Percentiles rank a stretch among this genome's conserved stretches.
phyloP scores from a whole-genome alignment of 2,797 vertebrate species.

The Percopsis omiscomaycus region DNA sequence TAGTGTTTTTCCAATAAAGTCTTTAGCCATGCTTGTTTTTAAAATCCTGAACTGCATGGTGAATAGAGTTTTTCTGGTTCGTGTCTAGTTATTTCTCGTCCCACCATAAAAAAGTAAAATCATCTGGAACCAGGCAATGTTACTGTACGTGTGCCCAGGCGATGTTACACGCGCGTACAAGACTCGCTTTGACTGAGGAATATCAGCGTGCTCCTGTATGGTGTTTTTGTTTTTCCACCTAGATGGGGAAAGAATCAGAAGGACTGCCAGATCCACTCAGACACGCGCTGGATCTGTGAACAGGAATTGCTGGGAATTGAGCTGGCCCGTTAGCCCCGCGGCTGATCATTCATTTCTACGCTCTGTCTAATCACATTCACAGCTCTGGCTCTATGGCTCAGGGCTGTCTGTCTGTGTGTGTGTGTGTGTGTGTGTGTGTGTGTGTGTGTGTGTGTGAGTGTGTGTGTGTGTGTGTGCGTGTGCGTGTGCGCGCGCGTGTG shows the following conservation, averaged over 20 bases:
- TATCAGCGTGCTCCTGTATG: slow-evolving; percentile 12
- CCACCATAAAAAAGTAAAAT: too few species aligned
- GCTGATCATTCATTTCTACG: slow-evolving; percentile 35
- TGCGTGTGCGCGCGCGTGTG: not conserved
- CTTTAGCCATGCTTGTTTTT: slow-evolving; percentile 1
- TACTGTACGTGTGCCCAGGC: not conserved
- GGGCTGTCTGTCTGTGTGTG: slow-evolving; percentile 1
- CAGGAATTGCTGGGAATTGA: slow-evolving; percentile 23
- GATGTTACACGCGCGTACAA: slow-evolving; percentile 17
- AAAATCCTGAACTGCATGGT: not conserved
- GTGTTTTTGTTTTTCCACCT: slow-evolving; percentile 14
- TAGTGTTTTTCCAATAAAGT: not conserved
- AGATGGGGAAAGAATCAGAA: slow-evolving; percentile 32
- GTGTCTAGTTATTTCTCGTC: too few species aligned
- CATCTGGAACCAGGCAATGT: slow-evolving; percentile 25
- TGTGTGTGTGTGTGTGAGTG: slow-evolving; percentile 9
- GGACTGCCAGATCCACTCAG: slow-evolving; percentile 12
- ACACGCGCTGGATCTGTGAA: slow-evolving; percentile 34
- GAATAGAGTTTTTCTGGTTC: not conserved
- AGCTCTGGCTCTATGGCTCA: slow-evolving; percentile 32
- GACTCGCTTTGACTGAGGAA: slow-evolving; percentile 38
- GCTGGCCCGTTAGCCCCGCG: slow-evolving; percentile 21
- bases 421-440: slow-evolving; percentile 6
- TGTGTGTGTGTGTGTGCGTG: slow-evolving; percentile 9
- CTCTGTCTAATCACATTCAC: slow-evolving; percentile 60